Base-by-base conservation (phyloP, 2,888 invertebrate genomes). In the Microctonus aethiopoides region DNA sequence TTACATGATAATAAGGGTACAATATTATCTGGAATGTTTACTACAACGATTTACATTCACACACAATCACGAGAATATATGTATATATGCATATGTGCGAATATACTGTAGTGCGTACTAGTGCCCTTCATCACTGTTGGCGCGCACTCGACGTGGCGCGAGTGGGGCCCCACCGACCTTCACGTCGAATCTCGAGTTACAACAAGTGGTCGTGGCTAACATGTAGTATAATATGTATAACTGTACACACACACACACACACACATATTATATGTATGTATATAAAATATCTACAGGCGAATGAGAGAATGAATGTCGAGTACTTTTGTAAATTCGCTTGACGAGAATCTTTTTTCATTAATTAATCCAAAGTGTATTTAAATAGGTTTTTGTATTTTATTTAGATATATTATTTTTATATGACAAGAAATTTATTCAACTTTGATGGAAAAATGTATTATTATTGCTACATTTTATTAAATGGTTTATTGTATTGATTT, bases 171-270 rank as follows among this genome's bases (percentile, higher is more conserved):
- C 46, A 46, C 16, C 74, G 77, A 78, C 79, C 80, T 79, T 79
- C 79, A 76, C 76, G 78, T 78, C 79, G 77, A 77, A 79, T 80
- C 79, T 79, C 78, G 74, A 79, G 78, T 80, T 80, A 80, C 80
- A 79, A 80, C 78, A 79, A 80, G 80, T 79, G 78, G 79, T 79
- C 78, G 78, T 70, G 72, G 67, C 72, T 46, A 74, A 72, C 71
- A 11, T 29, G 29, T 29, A 29, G 29, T 5, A 5, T 5, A 3
- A 7, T 29, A 29, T 29, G 29, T 29, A 3, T 29, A 29, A 20
- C 20, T 16, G 2, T 16, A 46, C 9, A 16, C 16, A 16, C 16
- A 46, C 36, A 16, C 16, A 46, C 36, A 36, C 36, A 36, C 10
- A 36, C 10, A 36, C 36, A 36, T 10, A 36, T 10, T 1, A 36